Conservation (phyloP, 2,888 invertebrate genomes). For the Cacoxenus indagator region DNA sequence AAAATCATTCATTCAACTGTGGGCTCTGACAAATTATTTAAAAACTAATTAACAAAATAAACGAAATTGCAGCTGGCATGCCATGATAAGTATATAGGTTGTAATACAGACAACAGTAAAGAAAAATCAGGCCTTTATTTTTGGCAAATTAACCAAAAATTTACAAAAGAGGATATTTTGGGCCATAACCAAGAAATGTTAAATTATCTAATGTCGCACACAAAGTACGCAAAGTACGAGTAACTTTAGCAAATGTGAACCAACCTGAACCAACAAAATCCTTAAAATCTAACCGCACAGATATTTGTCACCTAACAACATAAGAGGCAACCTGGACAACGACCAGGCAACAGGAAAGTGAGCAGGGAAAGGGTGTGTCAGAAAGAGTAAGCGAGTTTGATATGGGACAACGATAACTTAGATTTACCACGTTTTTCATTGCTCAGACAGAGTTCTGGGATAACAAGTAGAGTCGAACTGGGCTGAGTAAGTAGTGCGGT, state of each 20-base stretch:
- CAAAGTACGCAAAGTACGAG: constrained; percentile 8
- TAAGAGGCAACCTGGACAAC: background rate
- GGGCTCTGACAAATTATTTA: background rate
- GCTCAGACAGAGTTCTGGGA: too few relatives aligned
- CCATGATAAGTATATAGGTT: constrained; percentile 50
- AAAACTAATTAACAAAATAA: constrained; percentile 52
- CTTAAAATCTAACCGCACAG: constrained; percentile 39
- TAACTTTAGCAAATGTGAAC: background rate
- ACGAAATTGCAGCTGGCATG: constrained; percentile 41
- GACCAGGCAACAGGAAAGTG: background rate
- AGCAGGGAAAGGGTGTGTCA: constrained; percentile 2
- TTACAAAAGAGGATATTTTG: constrained; percentile 37
- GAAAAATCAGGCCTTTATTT: constrained; percentile 47
- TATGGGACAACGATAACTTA: too few relatives aligned
- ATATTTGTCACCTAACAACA: constrained; percentile 44
- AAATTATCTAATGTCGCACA: constrained; percentile 54
- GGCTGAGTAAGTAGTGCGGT: too few relatives aligned
- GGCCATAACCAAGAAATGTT: constrained; percentile 46
- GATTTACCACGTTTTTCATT: too few relatives aligned
- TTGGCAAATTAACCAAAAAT: constrained; percentile 53
- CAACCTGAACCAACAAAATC: constrained; percentile 18
- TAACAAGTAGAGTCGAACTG: too few relatives aligned
- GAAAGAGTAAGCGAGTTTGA: too few relatives aligned
- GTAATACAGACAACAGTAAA: constrained; percentile 1
- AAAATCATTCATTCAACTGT: background rate